Evolutionary conservation across 1,140 invertebrate species (phyloP).

Genomic region (Arctopsyche grandis): DNA sequence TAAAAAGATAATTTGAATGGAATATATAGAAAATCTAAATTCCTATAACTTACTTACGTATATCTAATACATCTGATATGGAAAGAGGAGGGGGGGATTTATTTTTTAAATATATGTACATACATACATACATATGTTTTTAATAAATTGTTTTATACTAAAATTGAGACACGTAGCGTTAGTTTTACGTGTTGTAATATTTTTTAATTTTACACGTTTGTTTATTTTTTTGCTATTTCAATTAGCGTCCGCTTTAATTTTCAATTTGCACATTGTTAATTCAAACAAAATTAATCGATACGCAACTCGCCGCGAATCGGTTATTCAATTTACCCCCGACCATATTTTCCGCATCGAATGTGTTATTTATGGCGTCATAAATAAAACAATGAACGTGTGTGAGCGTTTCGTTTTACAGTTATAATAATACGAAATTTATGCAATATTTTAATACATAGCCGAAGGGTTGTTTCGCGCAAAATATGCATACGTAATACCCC

Average conservation of each 20-base stretch:
- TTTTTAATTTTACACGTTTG: not conserved
- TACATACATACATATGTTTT: no score
- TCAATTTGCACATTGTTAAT: not conserved
- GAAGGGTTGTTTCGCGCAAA: constrained; percentile 29
- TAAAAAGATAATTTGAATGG: no score
- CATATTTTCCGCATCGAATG: constrained; percentile 34
- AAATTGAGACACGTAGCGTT: no score
- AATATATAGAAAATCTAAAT: no score
- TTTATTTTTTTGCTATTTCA: not conserved
- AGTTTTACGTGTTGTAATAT: no score
- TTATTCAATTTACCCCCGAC: not conserved
- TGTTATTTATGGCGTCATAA: constrained; percentile 36
- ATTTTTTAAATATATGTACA: no score
- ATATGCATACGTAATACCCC: not conserved
- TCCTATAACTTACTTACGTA: no score
- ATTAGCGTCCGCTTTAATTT: constrained; percentile 4
- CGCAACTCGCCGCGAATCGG: not conserved
- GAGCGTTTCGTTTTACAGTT: constrained; percentile 25
- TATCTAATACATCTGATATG: no score
- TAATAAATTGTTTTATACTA: no score
- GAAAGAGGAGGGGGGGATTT: no score
- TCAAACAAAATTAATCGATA: constrained; percentile 1
- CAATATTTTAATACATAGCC: constrained; percentile 32
- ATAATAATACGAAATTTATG: constrained; percentile 24
- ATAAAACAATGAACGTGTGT: constrained; percentile 22